Conservation (phyloP, 2,888 invertebrate species). For the Limnephilus auricula region DNA sequence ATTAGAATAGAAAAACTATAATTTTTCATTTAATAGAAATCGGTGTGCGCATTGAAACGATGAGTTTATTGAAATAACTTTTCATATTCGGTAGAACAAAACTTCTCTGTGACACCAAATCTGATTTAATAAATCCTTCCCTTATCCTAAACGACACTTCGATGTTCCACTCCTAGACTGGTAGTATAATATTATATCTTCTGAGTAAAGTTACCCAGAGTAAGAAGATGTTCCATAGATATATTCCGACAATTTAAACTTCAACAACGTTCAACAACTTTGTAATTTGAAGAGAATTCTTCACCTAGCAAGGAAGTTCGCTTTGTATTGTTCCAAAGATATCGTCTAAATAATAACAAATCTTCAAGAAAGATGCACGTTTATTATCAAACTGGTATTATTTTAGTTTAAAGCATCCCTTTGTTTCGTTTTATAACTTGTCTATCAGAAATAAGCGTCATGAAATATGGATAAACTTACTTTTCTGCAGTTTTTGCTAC, state of each 20-base stretch:
- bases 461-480: background rate
- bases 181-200: background rate
- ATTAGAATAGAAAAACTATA: too few species aligned
- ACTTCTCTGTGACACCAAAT: background rate
- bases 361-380: background rate
- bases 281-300: constrained; percentile 28
- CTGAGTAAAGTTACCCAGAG: background rate
- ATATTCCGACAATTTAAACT: background rate
- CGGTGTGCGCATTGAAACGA: background rate
- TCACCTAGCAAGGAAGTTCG: background rate
- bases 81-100: background rate
- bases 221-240: background rate
- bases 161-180: background rate
- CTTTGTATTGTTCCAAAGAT: constrained; percentile 10
- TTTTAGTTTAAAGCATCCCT: background rate
- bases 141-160: background rate
- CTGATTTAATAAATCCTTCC: background rate
- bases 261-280: background rate
- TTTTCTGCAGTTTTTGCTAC: background rate
- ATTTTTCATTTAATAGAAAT: too few species aligned
- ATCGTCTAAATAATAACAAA: background rate
- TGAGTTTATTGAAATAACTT: background rate
- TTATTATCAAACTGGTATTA: background rate
- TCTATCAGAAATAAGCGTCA: background rate
- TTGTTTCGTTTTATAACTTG: background rate